Base-by-base conservation (phyloP, 2,797 vertebrate species). In the Cynodonichthys magdalenae region DNA sequence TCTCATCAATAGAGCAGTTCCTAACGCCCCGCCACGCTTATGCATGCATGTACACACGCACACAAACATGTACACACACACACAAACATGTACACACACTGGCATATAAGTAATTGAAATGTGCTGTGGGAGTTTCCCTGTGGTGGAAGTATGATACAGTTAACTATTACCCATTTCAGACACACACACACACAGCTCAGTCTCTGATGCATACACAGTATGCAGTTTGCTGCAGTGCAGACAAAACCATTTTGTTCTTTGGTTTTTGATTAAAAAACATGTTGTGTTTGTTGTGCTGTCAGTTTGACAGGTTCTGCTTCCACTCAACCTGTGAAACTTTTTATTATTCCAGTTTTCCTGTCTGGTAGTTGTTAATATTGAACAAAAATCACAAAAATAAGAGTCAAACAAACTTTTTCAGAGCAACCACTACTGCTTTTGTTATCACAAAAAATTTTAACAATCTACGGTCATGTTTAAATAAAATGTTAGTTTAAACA, bases 1-100 rank as follows among this genome's bases (percentile, higher is more conserved):
- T 92, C 86, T 92, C 89, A 92, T 94, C 92, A 92, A 93, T 91
- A 89, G 91, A 92, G 88, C 87, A 79, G 85, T 78, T 83, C 82
- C 82, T 56, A 91, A 90, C 87, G 85, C 90, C 90, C 90, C 87
- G 88, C 89, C 88, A 92, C 90, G 80, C 90, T 90, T 90, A 84
- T 84, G 78, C 84, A 86, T 75, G 71, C 80, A 82, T 78, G 49
- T 56, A 77, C 83, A 76, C 79, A 56, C 47, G 58, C 49, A 59
- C 62, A 57, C 56, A 59, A n/a, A 54, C 50, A 63, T 51, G 20
- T 28, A 59, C 54, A 64, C 59, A 62, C 49, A 68, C 63, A 59
- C 62, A 57, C 56, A 59, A n/a, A 54, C 50, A 63, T 51, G 20
- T 28, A 59, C 54, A 64, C 59, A 62, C 49, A 68, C 63, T 48